phyloP scores from a whole-genome alignment of 1,140 invertebrate genomes.

The Dreissena polymorpha region DNA sequence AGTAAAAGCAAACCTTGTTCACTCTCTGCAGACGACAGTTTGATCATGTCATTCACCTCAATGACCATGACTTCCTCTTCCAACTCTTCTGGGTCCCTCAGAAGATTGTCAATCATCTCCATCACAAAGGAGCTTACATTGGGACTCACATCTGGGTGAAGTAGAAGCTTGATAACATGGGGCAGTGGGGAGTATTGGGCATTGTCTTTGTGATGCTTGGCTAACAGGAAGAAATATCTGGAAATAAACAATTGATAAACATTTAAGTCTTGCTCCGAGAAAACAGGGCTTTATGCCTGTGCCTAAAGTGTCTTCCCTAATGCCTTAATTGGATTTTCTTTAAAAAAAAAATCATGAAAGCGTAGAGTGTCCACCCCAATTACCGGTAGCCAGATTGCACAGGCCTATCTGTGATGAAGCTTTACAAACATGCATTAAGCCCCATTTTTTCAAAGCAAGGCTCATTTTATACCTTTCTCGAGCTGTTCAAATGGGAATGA shows the following conservation, averaged over 20 bases:
- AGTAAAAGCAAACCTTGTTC: too few relatives aligned
- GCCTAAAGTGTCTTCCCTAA: too few relatives aligned
- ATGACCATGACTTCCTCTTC: slow-evolving; percentile 80
- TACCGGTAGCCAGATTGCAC: too few relatives aligned
- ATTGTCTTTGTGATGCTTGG: slow-evolving; percentile 82
- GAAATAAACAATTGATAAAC: slow-evolving; percentile 49
- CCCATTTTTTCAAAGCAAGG: too few relatives aligned
- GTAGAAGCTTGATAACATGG: slow-evolving; percentile 86
- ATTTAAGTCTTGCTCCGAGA: too few relatives aligned
- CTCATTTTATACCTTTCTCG: too few relatives aligned
- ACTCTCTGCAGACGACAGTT: slow-evolving; percentile 32
- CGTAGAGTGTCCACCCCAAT: too few relatives aligned
- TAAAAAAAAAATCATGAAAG: too few relatives aligned
- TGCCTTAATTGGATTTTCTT: too few relatives aligned
- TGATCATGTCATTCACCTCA: slow-evolving; percentile 61
- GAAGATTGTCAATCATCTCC: slow-evolving; percentile 89
- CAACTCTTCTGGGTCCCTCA: slow-evolving; percentile 81
- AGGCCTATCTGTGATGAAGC: too few relatives aligned
- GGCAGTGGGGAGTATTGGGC: slow-evolving; percentile 83
- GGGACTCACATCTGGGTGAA: slow-evolving; percentile 83
- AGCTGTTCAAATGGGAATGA: background rate
- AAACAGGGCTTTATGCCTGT: too few relatives aligned
- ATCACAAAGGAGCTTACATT: slow-evolving; percentile 87
- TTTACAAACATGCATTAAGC: too few relatives aligned
- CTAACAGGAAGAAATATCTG: slow-evolving; percentile 87